A percentile compares a stretch with the other conserved stretches of the same genome.
Evolutionary conservation across 2,888 invertebrate genomes (phyloP).

Genomic region (Spilarctia lutea): DNA sequence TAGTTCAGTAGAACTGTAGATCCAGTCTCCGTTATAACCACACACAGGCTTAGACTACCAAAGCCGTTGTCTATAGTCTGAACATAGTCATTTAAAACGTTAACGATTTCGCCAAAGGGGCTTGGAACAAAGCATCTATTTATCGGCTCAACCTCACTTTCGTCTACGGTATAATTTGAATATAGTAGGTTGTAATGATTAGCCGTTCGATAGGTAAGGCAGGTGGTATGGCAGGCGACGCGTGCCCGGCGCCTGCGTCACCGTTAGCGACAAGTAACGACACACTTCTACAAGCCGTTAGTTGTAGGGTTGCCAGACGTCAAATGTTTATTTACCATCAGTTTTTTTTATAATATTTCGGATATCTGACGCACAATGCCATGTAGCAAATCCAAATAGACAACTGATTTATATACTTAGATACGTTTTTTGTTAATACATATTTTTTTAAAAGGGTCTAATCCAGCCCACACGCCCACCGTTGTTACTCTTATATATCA

Average conservation of each 20-base stretch:
- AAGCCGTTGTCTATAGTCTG: no score
- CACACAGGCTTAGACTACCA: background rate
- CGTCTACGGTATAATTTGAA: background rate
- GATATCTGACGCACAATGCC: no score
- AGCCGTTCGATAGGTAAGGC: constrained; percentile 12
- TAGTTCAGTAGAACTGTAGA: background rate
- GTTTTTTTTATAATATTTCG: no score
- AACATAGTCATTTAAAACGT: background rate
- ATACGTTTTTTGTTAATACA: no score
- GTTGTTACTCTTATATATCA: no score
- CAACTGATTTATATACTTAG: no score
- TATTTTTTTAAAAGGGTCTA: no score
- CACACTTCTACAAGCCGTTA: constrained; percentile 50
- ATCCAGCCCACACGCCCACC: no score
- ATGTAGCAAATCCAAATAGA: no score
- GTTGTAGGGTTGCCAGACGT: constrained; percentile 37
- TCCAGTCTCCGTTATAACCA: background rate
- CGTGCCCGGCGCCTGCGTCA: constrained; percentile 32
- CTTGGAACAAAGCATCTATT: background rate
- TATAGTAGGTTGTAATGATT: constrained; percentile 4
- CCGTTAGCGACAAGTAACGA: constrained; percentile 49
- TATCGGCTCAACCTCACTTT: background rate
- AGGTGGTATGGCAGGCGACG: constrained; percentile 8
- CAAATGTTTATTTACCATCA: background rate
- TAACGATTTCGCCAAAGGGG: background rate